These are phyloP conservation scores for Oceanites oceanicus DNA, from an alignment of 2,113 vertebrate genomes.

Conservation along the genomic window DNA sequence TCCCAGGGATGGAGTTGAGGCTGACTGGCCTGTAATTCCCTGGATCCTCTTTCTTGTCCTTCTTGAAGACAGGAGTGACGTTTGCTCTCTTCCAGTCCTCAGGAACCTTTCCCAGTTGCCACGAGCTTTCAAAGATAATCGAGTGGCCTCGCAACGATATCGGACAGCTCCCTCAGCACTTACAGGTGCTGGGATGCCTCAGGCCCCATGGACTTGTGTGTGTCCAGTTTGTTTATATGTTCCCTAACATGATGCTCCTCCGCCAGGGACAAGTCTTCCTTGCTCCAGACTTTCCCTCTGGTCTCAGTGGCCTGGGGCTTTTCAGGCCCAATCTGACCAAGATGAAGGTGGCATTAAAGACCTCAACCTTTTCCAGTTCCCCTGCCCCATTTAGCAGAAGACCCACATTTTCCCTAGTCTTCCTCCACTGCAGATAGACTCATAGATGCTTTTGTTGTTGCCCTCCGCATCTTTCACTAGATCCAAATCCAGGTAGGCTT, in stretches of 20 bases:
- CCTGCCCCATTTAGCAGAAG: background rate
- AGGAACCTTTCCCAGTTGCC: background rate
- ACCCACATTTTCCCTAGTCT: background rate
- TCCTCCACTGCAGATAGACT: background rate
- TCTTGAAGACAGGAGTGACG: background rate
- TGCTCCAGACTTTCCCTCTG: background rate
- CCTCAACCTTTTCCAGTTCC: background rate
- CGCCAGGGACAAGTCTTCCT: background rate
- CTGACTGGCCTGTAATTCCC: background rate
- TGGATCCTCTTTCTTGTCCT: background rate
- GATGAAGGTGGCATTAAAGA: background rate
- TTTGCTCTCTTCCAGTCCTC: background rate
- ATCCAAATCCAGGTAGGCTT: background rate
- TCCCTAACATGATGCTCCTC: background rate
- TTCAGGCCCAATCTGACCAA: background rate
- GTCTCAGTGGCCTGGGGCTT: background rate
- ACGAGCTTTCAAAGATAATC: background rate
- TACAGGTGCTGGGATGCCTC: background rate
- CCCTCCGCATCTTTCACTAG: background rate
- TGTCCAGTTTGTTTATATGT: background rate
- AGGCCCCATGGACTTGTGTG: background rate
- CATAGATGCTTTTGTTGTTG: background rate
- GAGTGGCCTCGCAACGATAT: background rate
- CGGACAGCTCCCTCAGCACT: background rate
- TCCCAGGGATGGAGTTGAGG: background rate